Base-by-base conservation (phyloP, 2,888 invertebrate genomes). In the Acleris holmiana region DNA sequence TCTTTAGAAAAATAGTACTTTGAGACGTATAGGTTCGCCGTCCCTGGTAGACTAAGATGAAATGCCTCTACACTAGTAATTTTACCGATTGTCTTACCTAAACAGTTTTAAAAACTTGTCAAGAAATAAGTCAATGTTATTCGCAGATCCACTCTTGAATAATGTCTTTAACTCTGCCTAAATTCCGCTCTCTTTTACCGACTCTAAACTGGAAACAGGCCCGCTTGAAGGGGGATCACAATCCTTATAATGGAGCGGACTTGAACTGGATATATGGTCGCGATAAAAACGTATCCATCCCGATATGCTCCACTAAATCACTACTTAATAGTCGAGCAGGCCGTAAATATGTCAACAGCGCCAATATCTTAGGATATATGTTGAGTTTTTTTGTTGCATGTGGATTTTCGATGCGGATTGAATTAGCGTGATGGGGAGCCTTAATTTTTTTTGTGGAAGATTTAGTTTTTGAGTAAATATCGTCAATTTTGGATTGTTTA, bases 271-370 rank as follows among this genome's bases (percentile, higher is more conserved):
- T 91, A 89, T 90, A 90, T 90, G 79, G 88, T 76, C 76, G 73
- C 91, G 91, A 91, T 92, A 92, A 92, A 92, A 91, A 91, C 88
- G 91, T 86, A 91, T 91, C 91, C 91, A 91, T 91, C 91, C 86
- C 83, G 91, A 90, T 91, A 90, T 89, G 90, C 85, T 79, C 76
- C 85, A 87, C 80, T 91, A 91, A 92, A 92, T 91, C 91, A 91
- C 90, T 86, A 88, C 88, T 89, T 90, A 89, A 90, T 89, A 89
- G 90, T 90, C 89, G 86, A 86, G 83, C 73, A 84, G 85, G 79
- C 82, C 89, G 90, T 92, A 92, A 92, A 92, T 91, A 92, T 90
- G 91, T 92, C 91, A 89, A 86, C 91, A 85, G 73, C 86, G 82
- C 90, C 91, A 90, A 91, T 92, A 91, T 92, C 91, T 90, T 83